A percentile compares a stretch with the other conserved stretches of the same genome.
phyloP scores from a whole-genome alignment of 2,113 vertebrate genomes.

The Gymnogyps californianus region DNA sequence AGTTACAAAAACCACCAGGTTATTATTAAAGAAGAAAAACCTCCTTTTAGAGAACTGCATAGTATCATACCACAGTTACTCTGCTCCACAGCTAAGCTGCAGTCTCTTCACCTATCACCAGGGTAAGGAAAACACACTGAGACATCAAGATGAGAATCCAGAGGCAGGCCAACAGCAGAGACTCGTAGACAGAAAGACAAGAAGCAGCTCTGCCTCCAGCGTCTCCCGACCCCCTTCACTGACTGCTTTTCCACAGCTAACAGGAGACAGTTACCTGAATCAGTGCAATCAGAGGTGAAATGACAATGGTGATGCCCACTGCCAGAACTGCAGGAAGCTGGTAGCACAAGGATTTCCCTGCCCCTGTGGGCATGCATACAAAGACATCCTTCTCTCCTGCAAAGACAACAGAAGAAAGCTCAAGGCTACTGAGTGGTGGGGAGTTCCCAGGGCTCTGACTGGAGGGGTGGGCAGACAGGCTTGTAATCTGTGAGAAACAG shows the following conservation, averaged over 20 bases:
- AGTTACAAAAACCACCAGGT: not conserved
- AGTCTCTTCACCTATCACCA: not conserved
- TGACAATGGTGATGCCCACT: slow-evolving; percentile 89
- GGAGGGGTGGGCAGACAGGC: not conserved
- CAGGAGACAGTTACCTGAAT: slow-evolving; percentile 86
- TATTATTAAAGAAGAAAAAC: not conserved
- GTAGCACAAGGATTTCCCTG: slow-evolving; percentile 96
- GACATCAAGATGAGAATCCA: not conserved
- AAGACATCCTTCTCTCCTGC: slow-evolving; percentile 93
- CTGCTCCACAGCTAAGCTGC: not conserved
- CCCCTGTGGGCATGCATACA: slow-evolving; percentile 97
- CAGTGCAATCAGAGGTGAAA: slow-evolving; percentile 95
- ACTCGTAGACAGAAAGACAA: not conserved
- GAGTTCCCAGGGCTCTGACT: not conserved
- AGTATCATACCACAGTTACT: not conserved
- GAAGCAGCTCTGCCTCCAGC: not conserved
- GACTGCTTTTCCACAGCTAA: not conserved
- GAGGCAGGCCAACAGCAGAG: not conserved
- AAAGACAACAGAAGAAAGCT: slow-evolving; percentile 62
- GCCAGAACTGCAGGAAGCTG: slow-evolving; percentile 93
- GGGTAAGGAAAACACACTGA: not conserved
- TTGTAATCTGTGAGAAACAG: not conserved
- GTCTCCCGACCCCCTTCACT: not conserved
- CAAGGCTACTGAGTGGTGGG: not conserved
- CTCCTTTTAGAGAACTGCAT: not conserved